phyloP scores from a whole-genome alignment of 2,113 vertebrate species.

The Hemiprocne comata region DNA sequence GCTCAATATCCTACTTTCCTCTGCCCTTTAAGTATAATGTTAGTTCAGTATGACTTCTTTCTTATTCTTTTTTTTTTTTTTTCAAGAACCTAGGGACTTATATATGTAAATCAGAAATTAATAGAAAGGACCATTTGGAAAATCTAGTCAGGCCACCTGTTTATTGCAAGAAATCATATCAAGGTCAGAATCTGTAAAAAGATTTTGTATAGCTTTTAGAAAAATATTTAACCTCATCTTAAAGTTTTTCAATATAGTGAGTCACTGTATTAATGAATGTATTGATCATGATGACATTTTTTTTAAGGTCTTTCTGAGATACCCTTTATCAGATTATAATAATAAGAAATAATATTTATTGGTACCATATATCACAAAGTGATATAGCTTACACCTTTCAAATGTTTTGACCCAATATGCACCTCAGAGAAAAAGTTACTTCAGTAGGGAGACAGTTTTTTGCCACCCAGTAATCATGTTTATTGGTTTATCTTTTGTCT shows the following conservation, averaged over 20 bases:
- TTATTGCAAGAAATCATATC: not conserved
- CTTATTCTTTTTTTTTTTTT: not conserved
- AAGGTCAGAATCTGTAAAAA: not conserved
- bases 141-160: not conserved
- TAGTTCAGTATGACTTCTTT: not conserved
- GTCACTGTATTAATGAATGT: not conserved
- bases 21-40: not conserved
- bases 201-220: not conserved
- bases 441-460: not conserved
- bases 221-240: not conserved
- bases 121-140: not conserved
- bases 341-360: not conserved
- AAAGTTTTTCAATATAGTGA: not conserved
- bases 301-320: not conserved
- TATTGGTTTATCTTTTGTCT: not conserved
- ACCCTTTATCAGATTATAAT: not conserved
- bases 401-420: not conserved
- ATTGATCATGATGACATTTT: not conserved
- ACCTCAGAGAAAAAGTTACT: not conserved
- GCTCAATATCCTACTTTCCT: not conserved
- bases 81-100: not conserved
- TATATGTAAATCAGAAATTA: not conserved
- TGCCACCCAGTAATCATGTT: not conserved
- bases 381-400: not conserved
- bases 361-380: not conserved